A percentile compares a stretch with the other conserved stretches of the same genome.
Evolutionary conservation across 2,888 invertebrate species (phyloP).

Genomic region (Trissoscelio sp.): DNA sequence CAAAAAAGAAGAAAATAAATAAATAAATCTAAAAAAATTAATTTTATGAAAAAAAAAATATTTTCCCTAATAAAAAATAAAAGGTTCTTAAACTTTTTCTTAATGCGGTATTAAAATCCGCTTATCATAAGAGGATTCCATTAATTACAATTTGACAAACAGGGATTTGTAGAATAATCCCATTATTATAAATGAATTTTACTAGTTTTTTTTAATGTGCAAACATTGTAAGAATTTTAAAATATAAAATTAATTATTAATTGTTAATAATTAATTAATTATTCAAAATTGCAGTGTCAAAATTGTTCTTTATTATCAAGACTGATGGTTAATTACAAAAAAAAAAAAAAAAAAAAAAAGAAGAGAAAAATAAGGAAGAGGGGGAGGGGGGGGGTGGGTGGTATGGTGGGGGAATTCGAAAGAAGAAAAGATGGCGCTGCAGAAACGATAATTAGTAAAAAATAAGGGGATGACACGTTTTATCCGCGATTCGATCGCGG

Average conservation of each 20-base stretch:
- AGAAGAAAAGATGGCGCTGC: too few species aligned
- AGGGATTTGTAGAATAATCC: neutral
- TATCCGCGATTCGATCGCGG: slow-evolving; percentile 43
- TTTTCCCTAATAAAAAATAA: neutral
- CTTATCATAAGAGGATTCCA: slow-evolving; percentile 7
- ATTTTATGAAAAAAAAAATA: neutral
- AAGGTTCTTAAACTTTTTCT: neutral
- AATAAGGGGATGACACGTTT: too few species aligned
- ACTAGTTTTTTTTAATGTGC: neutral
- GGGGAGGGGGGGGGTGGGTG: too few species aligned
- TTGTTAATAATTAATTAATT: slow-evolving; percentile 5
- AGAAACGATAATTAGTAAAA: too few species aligned
- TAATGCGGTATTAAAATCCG: neutral
- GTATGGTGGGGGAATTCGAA: too few species aligned
- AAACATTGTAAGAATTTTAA: neutral
- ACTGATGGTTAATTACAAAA: slow-evolving; percentile 32
- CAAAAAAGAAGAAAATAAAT: too few species aligned
- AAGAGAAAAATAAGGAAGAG: too few species aligned
- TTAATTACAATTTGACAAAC: neutral
- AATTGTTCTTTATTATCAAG: slow-evolving; percentile 41
- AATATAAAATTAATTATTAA: too few species aligned
- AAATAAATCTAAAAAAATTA: neutral
- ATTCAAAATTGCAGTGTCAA: slow-evolving; percentile 31
- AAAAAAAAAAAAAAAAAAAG: slow-evolving; percentile 12
- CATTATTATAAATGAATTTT: neutral